Evolutionary conservation across 2,888 invertebrate species (phyloP).

Genomic region (Macrosiphum euphorbiae): DNA sequence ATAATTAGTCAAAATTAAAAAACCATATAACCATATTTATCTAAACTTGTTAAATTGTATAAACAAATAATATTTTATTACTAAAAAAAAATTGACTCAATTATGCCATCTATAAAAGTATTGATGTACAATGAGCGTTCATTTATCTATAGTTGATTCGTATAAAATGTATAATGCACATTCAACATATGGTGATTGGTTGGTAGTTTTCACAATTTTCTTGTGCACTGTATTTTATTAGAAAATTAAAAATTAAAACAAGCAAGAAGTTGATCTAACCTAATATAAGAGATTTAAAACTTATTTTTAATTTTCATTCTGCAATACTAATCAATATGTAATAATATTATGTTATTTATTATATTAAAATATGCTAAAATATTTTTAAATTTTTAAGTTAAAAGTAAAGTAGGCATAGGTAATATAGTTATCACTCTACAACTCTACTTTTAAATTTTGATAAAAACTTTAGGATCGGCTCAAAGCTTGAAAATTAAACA

Average conservation of each 20-base stretch:
- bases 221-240: not conserved
- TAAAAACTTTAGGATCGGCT: not conserved
- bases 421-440: not conserved
- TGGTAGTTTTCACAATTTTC: not conserved
- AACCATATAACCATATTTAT: too few relatives aligned
- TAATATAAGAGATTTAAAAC: not conserved
- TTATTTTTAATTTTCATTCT: not conserved
- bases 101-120: not conserved
- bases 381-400: not conserved
- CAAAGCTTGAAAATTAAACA: not conserved
- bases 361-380: not conserved
- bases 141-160: not conserved
- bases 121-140: not conserved
- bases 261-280: not conserved
- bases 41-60: not conserved
- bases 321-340: not conserved
- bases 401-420: not conserved
- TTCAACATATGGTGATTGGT: not conserved
- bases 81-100: not conserved
- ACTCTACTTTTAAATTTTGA: not conserved
- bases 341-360: not conserved
- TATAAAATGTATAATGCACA: not conserved
- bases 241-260: not conserved
- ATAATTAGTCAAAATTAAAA: not conserved
- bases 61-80: not conserved